A percentile compares a stretch with the other conserved stretches of the same genome.
phyloP scores from a whole-genome alignment of 2,888 invertebrate species.

The Platycheirus albimanus region DNA sequence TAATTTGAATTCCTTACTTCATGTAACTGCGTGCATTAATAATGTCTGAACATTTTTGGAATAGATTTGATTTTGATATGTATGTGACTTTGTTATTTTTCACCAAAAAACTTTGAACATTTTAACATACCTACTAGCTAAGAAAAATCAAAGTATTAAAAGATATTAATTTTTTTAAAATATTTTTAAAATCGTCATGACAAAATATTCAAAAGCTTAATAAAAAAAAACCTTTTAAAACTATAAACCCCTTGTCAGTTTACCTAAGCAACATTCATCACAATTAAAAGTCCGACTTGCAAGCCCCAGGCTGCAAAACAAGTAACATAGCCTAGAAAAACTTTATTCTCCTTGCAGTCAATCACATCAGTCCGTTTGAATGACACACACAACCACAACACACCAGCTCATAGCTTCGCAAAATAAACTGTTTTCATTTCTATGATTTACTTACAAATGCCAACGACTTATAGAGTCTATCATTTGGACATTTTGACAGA shows the following conservation, averaged over 20 bases:
- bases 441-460: slow-evolving; percentile 60
- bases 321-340: slow-evolving; percentile 36
- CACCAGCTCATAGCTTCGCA: slow-evolving; percentile 35
- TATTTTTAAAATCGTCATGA: too few relatives aligned
- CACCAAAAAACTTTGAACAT: too few relatives aligned
- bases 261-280: slow-evolving; percentile 13
- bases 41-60: too few relatives aligned
- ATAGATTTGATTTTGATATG: too few relatives aligned
- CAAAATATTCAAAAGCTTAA: too few relatives aligned
- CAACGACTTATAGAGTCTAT: slow-evolving; percentile 57
- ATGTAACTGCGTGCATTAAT: too few relatives aligned
- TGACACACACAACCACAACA: too few relatives aligned
- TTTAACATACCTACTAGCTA: too few relatives aligned
- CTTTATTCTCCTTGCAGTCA: slow-evolving; percentile 50
- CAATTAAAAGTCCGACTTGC: slow-evolving; percentile 20
- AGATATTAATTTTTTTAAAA: too few relatives aligned
- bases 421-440: slow-evolving; percentile 41
- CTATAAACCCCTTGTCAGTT: slow-evolving; percentile 15
- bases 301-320: slow-evolving; percentile 6
- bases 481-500: slow-evolving; percentile 71
- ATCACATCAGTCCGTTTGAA: slow-evolving; percentile 61
- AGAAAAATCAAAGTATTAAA: too few relatives aligned
- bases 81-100: too few relatives aligned
- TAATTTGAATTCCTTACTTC: too few relatives aligned
- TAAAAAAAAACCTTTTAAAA: slow-evolving; percentile 20